Percentiles rank a stretch among this genome's conserved stretches.
phyloP scores from a whole-genome alignment of 2,113 vertebrate species.

The Nannobrachium achirus region DNA sequence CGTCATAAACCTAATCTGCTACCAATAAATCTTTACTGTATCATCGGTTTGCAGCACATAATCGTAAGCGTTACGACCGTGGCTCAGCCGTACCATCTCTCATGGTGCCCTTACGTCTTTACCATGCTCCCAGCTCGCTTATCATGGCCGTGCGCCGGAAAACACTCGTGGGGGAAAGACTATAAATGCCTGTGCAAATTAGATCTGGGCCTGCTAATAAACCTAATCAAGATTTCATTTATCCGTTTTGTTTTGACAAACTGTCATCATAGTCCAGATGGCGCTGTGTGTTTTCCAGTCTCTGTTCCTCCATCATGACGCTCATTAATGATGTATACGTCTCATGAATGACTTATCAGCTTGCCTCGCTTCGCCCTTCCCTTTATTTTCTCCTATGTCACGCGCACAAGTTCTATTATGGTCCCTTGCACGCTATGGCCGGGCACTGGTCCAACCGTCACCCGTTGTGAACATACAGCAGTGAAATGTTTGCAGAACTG shows the following conservation, averaged over 20 bases:
- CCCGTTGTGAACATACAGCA: slow-evolving; percentile 34
- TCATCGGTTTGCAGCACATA: slow-evolving; percentile 44
- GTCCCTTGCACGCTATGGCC: slow-evolving; percentile 71
- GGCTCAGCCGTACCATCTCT: slow-evolving; percentile 31
- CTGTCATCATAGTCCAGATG: slow-evolving; percentile 84
- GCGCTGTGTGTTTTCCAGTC: slow-evolving; percentile 78
- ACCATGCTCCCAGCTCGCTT: slow-evolving; percentile 61
- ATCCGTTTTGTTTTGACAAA: slow-evolving; percentile 87
- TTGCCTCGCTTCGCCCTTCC: slow-evolving; percentile 36
- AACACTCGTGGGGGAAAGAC: slow-evolving; percentile 73
- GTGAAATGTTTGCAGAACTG: slow-evolving; percentile 24
- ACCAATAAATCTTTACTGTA: slow-evolving; percentile 50
- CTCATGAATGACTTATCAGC: slow-evolving; percentile 79
- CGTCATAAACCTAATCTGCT: slow-evolving; percentile 37
- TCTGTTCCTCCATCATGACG: slow-evolving; percentile 79
- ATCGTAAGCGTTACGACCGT: slow-evolving; percentile 48
- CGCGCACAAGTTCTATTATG: slow-evolving; percentile 34
- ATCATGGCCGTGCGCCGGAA: slow-evolving; percentile 70
- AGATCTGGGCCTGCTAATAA: slow-evolving; percentile 82
- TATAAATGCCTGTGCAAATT: slow-evolving; percentile 82
- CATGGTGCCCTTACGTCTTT: slow-evolving; percentile 49
- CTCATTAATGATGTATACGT: slow-evolving; percentile 88
- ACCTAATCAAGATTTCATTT: slow-evolving; percentile 89
- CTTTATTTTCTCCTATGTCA: slow-evolving; percentile 55
- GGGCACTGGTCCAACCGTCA: slow-evolving; percentile 40